phyloP scores from a whole-genome alignment of 2,113 vertebrate genomes.

The Indicator indicator region DNA sequence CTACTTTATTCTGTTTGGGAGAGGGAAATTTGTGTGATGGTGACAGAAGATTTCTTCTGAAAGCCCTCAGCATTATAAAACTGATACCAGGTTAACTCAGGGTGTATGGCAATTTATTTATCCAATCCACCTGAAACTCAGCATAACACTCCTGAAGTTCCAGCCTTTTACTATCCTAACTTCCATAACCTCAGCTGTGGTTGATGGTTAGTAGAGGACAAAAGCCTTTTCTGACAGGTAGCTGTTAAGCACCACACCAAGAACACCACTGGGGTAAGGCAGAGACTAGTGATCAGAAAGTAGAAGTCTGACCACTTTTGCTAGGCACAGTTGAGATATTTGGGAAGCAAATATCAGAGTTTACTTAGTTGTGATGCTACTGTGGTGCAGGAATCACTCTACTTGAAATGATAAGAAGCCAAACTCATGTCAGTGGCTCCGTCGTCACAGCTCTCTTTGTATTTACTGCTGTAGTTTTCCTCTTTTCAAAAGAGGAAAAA shows the following conservation, averaged over 20 bases:
- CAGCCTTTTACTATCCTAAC: background rate
- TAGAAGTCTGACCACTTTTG: background rate
- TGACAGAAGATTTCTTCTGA: background rate
- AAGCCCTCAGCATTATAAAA: background rate
- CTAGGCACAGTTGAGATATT: background rate
- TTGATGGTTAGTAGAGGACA: background rate
- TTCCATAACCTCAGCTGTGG: background rate
- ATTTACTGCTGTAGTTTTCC: background rate
- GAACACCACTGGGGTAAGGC: background rate
- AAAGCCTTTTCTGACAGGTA: background rate
- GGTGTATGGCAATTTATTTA: background rate
- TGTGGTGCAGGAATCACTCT: background rate
- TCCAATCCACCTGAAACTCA: background rate
- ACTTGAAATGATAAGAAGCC: background rate
- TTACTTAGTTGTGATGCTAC: background rate
- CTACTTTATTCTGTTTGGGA: background rate
- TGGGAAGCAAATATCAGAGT: background rate
- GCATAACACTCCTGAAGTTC: background rate
- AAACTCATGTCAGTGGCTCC: fast-evolving
- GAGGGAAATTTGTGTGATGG: background rate
- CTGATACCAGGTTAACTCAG: background rate
- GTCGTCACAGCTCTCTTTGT: background rate
- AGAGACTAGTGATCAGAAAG: background rate
- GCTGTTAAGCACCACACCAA: background rate
- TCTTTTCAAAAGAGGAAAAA: background rate